phyloP scores from a whole-genome alignment of 2,888 invertebrate genomes.

The Leptinotarsa haldemani region DNA sequence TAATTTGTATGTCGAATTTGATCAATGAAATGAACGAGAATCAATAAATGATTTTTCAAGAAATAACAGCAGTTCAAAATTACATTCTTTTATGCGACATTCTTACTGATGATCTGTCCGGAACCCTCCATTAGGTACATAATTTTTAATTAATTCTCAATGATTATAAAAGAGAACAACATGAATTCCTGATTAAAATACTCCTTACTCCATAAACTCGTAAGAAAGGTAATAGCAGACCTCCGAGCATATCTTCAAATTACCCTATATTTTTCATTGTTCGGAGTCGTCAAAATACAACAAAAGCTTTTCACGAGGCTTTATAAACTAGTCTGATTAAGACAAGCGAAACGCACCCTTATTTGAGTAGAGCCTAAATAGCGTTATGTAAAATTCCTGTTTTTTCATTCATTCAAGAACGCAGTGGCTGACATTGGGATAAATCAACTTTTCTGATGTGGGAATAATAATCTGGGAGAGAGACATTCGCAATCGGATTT shows the following conservation, averaged over 20 bases:
- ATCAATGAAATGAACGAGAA: too few species aligned
- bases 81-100: too few species aligned
- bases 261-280: conserved; percentile 62
- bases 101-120: neutral
- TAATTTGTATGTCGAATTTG: too few species aligned
- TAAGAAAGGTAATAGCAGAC: conserved; percentile 41
- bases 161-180: neutral
- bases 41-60: too few species aligned
- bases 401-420: conserved; percentile 58
- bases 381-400: conserved; percentile 62
- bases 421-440: conserved; percentile 19
- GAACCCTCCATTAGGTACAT: neutral
- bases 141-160: neutral
- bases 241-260: conserved; percentile 59
- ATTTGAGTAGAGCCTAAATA: conserved; percentile 60
- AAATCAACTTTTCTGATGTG: too few species aligned
- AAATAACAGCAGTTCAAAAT: too few species aligned
- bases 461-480: neutral
- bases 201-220: conserved; percentile 25
- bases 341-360: conserved; percentile 64
- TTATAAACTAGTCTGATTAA: conserved; percentile 65
- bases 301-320: conserved; percentile 62
- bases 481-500: too few species aligned
- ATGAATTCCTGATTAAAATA: conserved; percentile 19
- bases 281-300: conserved; percentile 64